Percentiles rank a stretch among this genome's conserved stretches.
These are phyloP conservation scores for Tinamus guttatus DNA, from an alignment of 2,113 vertebrate species.

Conservation along the genomic window DNA sequence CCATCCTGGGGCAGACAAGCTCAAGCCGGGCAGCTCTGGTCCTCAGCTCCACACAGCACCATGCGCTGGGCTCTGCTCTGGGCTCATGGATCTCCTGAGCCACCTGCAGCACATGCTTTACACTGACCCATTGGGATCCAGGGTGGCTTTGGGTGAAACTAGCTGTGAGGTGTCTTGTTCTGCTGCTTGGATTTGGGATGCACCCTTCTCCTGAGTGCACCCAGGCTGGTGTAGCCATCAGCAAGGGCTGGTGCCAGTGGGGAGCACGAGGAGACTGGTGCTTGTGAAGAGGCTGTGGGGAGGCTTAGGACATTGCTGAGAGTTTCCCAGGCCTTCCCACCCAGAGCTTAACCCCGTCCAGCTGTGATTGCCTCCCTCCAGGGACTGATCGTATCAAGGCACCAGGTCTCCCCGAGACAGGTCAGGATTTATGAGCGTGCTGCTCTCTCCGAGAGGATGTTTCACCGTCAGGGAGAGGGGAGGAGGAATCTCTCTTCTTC, in stretches of 20 bases:
- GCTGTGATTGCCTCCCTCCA: background rate
- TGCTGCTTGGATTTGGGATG: background rate
- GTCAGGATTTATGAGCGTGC: background rate
- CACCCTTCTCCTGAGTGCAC: background rate
- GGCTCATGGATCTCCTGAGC: background rate
- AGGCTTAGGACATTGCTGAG: background rate
- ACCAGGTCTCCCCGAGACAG: background rate
- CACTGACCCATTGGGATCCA: background rate
- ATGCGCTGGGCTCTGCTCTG: background rate
- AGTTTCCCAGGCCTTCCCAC: background rate
- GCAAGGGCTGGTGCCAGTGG: background rate
- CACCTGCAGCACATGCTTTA: background rate
- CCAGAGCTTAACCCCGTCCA: background rate
- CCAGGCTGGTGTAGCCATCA: background rate
- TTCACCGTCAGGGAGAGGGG: background rate
- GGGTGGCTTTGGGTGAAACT: background rate
- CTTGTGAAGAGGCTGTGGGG: background rate
- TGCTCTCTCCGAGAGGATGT: background rate
- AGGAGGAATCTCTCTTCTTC: background rate
- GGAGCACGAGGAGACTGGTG: background rate
- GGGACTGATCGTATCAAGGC: background rate
- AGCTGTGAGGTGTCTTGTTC: background rate
- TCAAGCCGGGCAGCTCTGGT: background rate
- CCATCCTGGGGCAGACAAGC: background rate
- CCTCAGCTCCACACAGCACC: accelerated